phyloP scores from a whole-genome alignment of 2,113 vertebrate genomes.

The Forbesichthys papilliferus region DNA sequence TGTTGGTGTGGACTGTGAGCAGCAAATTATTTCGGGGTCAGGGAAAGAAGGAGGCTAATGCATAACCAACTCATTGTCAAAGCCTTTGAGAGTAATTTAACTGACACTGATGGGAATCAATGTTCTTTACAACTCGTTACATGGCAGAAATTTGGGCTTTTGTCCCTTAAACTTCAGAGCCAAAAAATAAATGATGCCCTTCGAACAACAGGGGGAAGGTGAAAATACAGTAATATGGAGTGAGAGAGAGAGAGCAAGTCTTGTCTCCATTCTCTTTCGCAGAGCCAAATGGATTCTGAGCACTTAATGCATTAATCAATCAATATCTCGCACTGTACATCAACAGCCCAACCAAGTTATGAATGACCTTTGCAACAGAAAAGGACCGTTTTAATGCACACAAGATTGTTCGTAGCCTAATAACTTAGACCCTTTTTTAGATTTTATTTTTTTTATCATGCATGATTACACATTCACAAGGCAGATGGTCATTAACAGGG shows the following conservation, averaged over 20 bases:
- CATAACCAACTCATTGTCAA: constrained; percentile 88
- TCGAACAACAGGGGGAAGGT: constrained; percentile 96
- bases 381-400: constrained; percentile 97
- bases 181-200: constrained; percentile 90
- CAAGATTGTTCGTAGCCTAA: constrained; percentile 92
- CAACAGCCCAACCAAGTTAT: constrained; percentile 96
- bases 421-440: constrained; percentile 85
- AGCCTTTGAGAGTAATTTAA: constrained; percentile 93
- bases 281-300: constrained; percentile 99
- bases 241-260: constrained; percentile 73
- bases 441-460: constrained; percentile 83
- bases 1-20: constrained; percentile 33
- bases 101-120: constrained; percentile 96
- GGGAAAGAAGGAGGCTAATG: constrained; percentile 83
- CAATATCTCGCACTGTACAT: constrained; percentile 99
- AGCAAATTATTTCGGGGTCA: constrained; percentile 63
- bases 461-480: constrained; percentile 87
- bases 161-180: constrained; percentile 91
- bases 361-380: constrained; percentile 98
- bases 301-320: constrained; percentile 99
- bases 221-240: constrained; percentile 83
- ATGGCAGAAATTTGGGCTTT: constrained; percentile 94
- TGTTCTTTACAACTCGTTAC: constrained; percentile 94
- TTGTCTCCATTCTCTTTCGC: constrained; percentile 93
- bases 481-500: constrained; percentile 80